phyloP scores from a whole-genome alignment of 92 coral and sea anemone species.

The Muricea muricata region DNA sequence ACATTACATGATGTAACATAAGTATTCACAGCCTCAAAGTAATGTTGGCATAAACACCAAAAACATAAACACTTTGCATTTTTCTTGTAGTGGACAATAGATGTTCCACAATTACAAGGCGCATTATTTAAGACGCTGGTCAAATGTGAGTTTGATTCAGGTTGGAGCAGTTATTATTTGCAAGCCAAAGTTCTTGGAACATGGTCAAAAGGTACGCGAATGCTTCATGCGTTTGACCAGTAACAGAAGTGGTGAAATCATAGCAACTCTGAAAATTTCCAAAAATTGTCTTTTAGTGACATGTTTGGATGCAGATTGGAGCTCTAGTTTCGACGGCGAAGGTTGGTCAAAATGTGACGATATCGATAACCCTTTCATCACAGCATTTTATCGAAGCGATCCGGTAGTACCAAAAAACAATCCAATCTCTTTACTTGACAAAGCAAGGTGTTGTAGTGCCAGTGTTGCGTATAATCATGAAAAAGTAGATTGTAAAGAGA shows the following conservation, averaged over 20 bases:
- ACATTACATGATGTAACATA: too few species aligned
- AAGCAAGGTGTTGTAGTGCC: background rate
- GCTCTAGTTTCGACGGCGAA: background rate
- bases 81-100: too few species aligned
- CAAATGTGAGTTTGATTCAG: background rate
- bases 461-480: too few species aligned
- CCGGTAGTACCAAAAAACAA: background rate
- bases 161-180: background rate
- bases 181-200: constrained; percentile 31
- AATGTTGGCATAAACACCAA: too few species aligned
- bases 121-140: background rate
- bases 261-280: too few species aligned
- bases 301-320: background rate
- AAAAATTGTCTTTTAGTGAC: too few species aligned
- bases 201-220: background rate
- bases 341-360: background rate
- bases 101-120: constrained; percentile 3
- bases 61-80: too few species aligned
- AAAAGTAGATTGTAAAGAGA: too few species aligned
- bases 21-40: too few species aligned
- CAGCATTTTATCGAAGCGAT: background rate
- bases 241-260: too few species aligned
- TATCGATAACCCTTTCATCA: background rate
- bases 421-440: background rate
- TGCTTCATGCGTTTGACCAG: too few species aligned